Percentiles rank a stretch among this genome's conserved stretches.
Conservation (phyloP, 2,888 invertebrate genomes). For the Drosophila barbarae region DNA sequence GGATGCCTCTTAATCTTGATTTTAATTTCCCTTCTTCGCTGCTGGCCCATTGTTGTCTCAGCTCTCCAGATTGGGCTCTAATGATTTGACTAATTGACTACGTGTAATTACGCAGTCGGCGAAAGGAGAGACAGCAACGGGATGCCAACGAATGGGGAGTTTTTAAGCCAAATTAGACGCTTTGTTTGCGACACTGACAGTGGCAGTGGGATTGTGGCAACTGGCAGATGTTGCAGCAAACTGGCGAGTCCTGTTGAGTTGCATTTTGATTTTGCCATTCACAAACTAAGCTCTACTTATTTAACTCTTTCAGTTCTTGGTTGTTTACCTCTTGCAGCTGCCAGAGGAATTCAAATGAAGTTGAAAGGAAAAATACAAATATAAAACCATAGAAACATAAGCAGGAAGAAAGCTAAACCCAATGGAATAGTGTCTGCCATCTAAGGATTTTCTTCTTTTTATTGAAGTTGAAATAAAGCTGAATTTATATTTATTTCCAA, state of each 20-base stretch:
- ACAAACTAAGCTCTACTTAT: conserved; percentile 4
- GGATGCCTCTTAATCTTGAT: conserved; percentile 27
- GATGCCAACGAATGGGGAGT: not conserved
- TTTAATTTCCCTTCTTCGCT: conserved; percentile 7
- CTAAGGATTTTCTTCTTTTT: too few relatives aligned
- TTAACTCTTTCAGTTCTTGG: conserved; percentile 1
- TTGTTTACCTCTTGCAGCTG: conserved; percentile 5
- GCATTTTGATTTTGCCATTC: conserved; percentile 25
- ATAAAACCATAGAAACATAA: conserved; percentile 8
- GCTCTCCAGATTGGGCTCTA: conserved; percentile 27
- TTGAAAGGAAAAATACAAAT: conserved; percentile 7
- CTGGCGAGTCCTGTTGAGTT: conserved; percentile 18
- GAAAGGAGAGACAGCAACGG: not conserved
- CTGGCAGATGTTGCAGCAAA: conserved; percentile 28
- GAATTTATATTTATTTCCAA: not conserved
- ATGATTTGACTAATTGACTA: conserved; percentile 61
- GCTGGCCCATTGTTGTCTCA: conserved; percentile 20
- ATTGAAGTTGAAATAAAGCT: not conserved
- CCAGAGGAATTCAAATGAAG: conserved; percentile 24
- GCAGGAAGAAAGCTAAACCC: conserved; percentile 9
- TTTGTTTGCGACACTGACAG: conserved; percentile 53
- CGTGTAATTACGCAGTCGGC: conserved; percentile 47
- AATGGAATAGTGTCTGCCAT: not conserved
- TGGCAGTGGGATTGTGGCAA: conserved; percentile 28
- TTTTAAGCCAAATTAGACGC: conserved; percentile 55